Conservation (phyloP, 2,797 vertebrate species). For the Melanotaenia boesemani region DNA sequence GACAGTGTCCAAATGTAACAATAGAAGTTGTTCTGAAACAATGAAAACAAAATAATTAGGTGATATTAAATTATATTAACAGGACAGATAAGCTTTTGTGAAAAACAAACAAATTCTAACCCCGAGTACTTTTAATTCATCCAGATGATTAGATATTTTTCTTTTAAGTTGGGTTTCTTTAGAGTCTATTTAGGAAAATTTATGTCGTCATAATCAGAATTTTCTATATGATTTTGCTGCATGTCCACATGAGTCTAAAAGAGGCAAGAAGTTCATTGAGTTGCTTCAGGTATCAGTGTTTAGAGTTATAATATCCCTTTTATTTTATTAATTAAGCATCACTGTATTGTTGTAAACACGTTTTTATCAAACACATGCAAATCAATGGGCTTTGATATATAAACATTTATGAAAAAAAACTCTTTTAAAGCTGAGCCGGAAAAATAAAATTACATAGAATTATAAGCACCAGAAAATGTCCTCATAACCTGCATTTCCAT, state of each 20-base stretch:
- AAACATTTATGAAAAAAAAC: neutral
- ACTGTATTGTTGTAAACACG: neutral
- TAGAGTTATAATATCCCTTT: neutral
- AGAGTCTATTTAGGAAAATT: neutral
- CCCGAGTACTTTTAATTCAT: neutral
- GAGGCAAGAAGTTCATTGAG: neutral
- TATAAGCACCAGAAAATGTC: neutral
- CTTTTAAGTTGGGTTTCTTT: neutral
- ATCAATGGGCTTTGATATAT: neutral
- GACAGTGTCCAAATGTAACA: neutral
- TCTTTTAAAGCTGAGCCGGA: neutral
- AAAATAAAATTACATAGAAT: neutral
- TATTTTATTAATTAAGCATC: neutral
- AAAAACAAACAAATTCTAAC: neutral
- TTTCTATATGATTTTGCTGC: neutral
- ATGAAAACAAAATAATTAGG: no score
- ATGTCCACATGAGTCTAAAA: neutral
- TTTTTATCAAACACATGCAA: neutral
- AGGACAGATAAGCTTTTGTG: neutral
- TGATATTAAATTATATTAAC: neutral
- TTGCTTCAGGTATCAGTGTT: neutral
- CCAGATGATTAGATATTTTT: neutral
- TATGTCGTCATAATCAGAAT: neutral
- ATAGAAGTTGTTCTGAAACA: neutral
- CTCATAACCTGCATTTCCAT: neutral